Conservation (phyloP, 2,113 vertebrate genomes). For the Corythoichthys intestinalis region DNA sequence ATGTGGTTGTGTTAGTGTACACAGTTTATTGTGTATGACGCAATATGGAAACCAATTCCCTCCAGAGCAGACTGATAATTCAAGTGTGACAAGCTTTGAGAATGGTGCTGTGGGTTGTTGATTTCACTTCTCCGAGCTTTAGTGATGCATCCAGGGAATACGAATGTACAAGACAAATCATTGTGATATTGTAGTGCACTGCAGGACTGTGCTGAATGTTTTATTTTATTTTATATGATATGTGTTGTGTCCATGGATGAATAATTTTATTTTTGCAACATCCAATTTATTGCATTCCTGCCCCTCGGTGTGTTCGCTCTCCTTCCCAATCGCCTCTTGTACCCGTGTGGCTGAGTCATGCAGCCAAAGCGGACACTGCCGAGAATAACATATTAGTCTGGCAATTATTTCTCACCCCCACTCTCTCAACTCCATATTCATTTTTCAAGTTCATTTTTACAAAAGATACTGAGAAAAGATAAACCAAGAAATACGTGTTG, state of each 20-base stretch:
- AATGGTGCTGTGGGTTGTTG: conserved; percentile 11
- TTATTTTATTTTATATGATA: background rate
- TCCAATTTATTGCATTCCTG: conserved; percentile 2
- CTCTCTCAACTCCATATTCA: background rate
- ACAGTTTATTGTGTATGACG: conserved; percentile 1
- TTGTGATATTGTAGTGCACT: background rate
- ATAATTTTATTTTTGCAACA: conserved; percentile 9
- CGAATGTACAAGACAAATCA: background rate
- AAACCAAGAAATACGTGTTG: background rate
- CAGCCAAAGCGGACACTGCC: background rate
- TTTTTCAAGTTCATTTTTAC: background rate
- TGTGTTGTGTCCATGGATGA: conserved; percentile 2
- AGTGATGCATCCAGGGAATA: conserved; percentile 9
- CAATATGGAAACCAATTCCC: conserved; percentile 1
- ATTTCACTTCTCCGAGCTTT: conserved; percentile 11
- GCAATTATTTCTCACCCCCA: background rate
- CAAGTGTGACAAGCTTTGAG: conserved; percentile 7
- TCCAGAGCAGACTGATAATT: conserved; percentile 13
- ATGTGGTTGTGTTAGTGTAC: conserved; percentile 1
- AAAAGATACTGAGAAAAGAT: background rate
- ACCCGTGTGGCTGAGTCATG: background rate
- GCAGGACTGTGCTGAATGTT: conserved; percentile 2
- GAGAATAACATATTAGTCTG: background rate
- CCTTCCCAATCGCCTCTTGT: background rate
- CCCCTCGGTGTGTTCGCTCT: background rate